Base-by-base conservation (phyloP, 2,113 vertebrate genomes). In the Aphyosemion australe region DNA sequence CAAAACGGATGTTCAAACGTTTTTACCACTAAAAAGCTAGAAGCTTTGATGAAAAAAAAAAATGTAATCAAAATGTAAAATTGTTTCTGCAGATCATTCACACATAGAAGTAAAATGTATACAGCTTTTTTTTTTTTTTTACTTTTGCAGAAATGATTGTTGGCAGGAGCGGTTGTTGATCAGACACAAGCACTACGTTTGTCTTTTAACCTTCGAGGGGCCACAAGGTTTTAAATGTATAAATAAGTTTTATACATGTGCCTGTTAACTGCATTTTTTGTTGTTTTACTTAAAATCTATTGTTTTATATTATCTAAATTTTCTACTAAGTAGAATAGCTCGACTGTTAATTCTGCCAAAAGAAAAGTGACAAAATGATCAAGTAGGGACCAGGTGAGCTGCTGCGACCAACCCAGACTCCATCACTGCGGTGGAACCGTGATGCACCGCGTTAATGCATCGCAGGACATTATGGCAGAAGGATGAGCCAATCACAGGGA, bases 311-410 rank as follows among this genome's bases (percentile, higher is more conserved):
- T 86, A 77, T 90, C 83, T 80, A 85, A 82, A 63, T 91, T 94
- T 95, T 95, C 92, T 95, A 95, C 93, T 92, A 83, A 92, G 90
- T 91, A 94, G 91, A 93, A 94, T 91, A 94, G 90, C 65, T 39
- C 59, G 77, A 80, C 83, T 63, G 82, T 83, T 59, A 72, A 84
- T 88, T 93, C 78, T 85, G 53, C 60, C 71, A 55, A 84, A 85
- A 75, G 64, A 76, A 86, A 15, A n/a, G n/a, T n/a, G n/a, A n/a
- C n/a, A n/a, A n/a, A n/a, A n/a, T 34, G 74, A 74, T 77, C 26
- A 65, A 48, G 41, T 52, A 39, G 63, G 63, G 69, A 69, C 13
- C n/a, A 80, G 26, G 61, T 49, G 68, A 77, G 82, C 77, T 63
- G 46, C 74, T 61, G 46, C 76, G 47, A 37, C 68, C 34, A 64